Evolutionary conservation across 2,113 vertebrate species (phyloP), one percentile per base, ranked within the genome.

Genomic region (Oplegnathus fasciatus): DNA sequence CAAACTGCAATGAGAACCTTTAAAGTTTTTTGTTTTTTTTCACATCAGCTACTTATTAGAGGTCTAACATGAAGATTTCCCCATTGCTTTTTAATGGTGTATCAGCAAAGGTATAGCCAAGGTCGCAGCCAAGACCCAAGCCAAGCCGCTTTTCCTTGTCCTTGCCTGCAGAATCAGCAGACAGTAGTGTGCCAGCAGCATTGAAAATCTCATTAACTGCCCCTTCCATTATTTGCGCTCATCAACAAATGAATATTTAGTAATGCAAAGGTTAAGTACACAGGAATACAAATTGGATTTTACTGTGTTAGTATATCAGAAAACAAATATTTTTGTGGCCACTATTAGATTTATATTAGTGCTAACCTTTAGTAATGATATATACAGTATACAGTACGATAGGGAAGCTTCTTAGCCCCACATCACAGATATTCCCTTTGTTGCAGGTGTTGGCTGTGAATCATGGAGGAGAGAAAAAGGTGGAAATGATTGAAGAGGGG

Each of bases 391-490:
- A 26, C 22, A 58, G 22, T 11, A 22, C 13, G 73, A 54, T 5
- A 10, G 20, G 13, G n/a, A 42, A 72, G 54, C 20, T 3, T 64
- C n/a, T 76, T 44, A 46, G 18, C 28, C 44, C 71, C 61, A 24
- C 57, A 60, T 61, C 13, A 26, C n/a, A 17, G 0, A 58, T 57
- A 17, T 76, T 79, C 10, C 18, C 65, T 79, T 82, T 71, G 13
- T 88, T 65, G 55, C 80, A 95, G 95, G 85, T 92, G 72, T 83
- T 93, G 77, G 82, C 75, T 84, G 73, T 92, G 32, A 57, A 93
- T 91, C 90, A 95, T 89, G 87, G 75, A 69, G 86, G 89, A 54
- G 73, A 82, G 28, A 67, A 66, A 70, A 76, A 71, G 6, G 61
- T 62, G 13, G 86, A 60, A 58, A 66, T 82, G 26, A 84, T 37